These are phyloP conservation scores for Argopecten irradians DNA, from an alignment of 1,140 invertebrate genomes.

Conservation along the genomic window DNA sequence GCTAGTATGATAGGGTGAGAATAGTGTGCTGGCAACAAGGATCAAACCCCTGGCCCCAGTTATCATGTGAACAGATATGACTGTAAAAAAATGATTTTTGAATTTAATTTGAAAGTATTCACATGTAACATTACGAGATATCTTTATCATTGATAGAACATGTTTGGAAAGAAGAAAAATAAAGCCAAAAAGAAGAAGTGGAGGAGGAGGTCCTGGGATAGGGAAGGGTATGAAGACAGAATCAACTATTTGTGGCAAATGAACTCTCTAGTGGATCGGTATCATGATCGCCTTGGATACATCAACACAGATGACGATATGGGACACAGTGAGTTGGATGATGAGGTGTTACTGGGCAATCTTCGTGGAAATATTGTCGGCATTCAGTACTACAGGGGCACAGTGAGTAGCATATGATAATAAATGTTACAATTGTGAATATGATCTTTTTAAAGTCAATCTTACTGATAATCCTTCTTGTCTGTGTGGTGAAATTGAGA, in stretches of 20 bases:
- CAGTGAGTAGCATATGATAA: slow-evolving; percentile 46
- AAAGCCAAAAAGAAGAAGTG: neutral
- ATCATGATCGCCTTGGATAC: neutral
- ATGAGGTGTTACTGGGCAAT: slow-evolving; percentile 54
- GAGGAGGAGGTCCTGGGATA: neutral
- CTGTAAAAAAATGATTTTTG: too few species aligned
- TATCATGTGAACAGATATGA: too few species aligned
- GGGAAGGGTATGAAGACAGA: neutral
- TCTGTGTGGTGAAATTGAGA: too few species aligned
- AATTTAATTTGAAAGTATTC: too few species aligned
- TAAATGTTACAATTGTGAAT: too few species aligned
- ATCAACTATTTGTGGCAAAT: neutral
- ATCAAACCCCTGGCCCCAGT: too few species aligned
- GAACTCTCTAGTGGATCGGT: neutral
- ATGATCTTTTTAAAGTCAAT: too few species aligned
- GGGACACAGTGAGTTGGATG: slow-evolving; percentile 50
- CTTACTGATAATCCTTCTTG: too few species aligned
- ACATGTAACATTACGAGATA: too few species aligned
- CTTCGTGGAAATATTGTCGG: slow-evolving; percentile 58
- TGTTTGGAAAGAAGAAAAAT: neutral
- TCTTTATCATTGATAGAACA: neutral
- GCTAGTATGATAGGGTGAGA: too few species aligned
- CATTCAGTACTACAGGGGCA: slow-evolving; percentile 60
- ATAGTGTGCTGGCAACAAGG: too few species aligned
- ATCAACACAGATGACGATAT: slow-evolving; percentile 28